A percentile compares a stretch with the other conserved stretches of the same genome.
phyloP scores from a whole-genome alignment of 2,888 invertebrate genomes.

The Matsumyia berberina region DNA sequence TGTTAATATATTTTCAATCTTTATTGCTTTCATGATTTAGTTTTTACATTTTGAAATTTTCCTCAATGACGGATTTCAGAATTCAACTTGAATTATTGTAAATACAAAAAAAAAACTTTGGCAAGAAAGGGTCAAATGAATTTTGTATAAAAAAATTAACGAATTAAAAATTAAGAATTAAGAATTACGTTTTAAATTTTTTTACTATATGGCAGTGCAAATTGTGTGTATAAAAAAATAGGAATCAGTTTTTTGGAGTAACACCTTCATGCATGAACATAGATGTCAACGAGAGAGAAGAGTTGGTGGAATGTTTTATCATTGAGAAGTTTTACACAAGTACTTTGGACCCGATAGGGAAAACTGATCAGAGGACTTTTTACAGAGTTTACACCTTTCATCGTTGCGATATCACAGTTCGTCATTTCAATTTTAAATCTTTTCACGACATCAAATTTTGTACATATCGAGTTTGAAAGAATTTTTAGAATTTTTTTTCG shows the following conservation, averaged over 20 bases:
- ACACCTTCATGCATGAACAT: slow-evolving; percentile 46
- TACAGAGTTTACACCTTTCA: too few relatives aligned
- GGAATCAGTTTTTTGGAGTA: slow-evolving; percentile 71
- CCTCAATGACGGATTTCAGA: slow-evolving; percentile 62
- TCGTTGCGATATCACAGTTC: too few relatives aligned
- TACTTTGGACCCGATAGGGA: slow-evolving; percentile 29
- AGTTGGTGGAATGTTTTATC: too few relatives aligned
- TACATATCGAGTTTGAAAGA: too few relatives aligned
- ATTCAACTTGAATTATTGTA: slow-evolving; percentile 27
- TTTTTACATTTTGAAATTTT: slow-evolving; percentile 38
- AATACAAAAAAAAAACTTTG: slow-evolving; percentile 37
- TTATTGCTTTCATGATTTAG: slow-evolving; percentile 62
- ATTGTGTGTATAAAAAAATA: slow-evolving; percentile 64
- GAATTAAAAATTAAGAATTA: neutral
- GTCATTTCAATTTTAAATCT: too few relatives aligned
- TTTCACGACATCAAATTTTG: too few relatives aligned
- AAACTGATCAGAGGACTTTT: neutral
- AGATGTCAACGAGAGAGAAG: neutral
- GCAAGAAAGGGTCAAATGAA: slow-evolving; percentile 30
- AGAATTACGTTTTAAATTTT: neutral
- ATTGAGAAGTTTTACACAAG: too few relatives aligned
- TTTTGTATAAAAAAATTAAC: slow-evolving; percentile 1
- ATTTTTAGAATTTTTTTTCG: too few relatives aligned
- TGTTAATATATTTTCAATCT: slow-evolving; percentile 43
- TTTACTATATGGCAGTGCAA: slow-evolving; percentile 67